Evolutionary conservation across 1,140 invertebrate genomes (phyloP).

Genomic region (Chrysomallon squamiferum): DNA sequence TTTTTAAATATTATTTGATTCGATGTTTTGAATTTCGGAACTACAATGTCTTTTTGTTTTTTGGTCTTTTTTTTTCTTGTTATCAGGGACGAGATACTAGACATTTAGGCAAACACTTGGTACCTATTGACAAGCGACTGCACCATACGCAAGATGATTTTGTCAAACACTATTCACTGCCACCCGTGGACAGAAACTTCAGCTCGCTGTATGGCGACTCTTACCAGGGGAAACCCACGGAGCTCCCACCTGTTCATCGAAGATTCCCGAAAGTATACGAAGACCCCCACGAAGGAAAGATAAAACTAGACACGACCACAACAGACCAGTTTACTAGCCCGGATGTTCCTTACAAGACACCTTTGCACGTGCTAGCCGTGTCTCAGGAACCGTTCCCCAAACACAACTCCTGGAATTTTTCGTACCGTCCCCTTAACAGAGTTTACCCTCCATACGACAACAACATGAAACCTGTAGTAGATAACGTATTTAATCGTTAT

Average conservation of each 20-base stretch:
- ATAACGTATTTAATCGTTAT: conserved; percentile 46
- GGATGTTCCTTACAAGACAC: conserved; percentile 29
- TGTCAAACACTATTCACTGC: conserved; percentile 35
- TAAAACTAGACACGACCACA: conserved; percentile 34
- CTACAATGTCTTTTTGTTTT: too few species aligned
- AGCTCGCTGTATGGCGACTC: conserved; percentile 35
- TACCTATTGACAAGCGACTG: conserved; percentile 23
- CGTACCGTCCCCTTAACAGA: conserved; percentile 39
- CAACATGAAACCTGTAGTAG: conserved; percentile 23
- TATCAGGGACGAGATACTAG: conserved; percentile 37
- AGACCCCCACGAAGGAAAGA: conserved; percentile 13
- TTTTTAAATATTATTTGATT: too few species aligned
- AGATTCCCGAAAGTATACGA: conserved; percentile 31
- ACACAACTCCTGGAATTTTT: conserved; percentile 55
- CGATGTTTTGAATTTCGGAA: too few species aligned
- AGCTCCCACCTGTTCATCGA: conserved; percentile 26
- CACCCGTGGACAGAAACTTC: conserved; percentile 27
- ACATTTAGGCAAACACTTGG: conserved; percentile 28
- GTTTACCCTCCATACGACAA: conserved; percentile 50
- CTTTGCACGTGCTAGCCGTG: conserved; percentile 47
- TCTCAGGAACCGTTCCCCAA: conserved; percentile 51
- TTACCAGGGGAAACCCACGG: conserved; percentile 28
- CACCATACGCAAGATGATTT: conserved; percentile 38
- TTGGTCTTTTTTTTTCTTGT: too few species aligned
- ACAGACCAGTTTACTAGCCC: conserved; percentile 33